Evolutionary conservation across 2,797 vertebrate species (phyloP), one percentile per base, ranked within the genome.

Genomic region (Ambastaia sidthimunki): DNA sequence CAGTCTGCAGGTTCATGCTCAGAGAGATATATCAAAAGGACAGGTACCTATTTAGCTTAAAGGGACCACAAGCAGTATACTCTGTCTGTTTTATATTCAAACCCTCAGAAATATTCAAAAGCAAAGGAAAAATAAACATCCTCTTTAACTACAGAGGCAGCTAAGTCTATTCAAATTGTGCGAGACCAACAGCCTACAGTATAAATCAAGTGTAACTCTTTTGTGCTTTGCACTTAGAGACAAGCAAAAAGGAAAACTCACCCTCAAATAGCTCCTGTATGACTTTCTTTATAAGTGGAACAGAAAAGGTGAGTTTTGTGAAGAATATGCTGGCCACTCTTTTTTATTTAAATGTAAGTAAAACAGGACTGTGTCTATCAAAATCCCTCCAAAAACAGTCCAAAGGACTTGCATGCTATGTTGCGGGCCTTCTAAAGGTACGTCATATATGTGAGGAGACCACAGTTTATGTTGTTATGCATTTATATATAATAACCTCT

Each of bases 41-140:
- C 79, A 68, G 83, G 75, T 80, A 82, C 80, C 85, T 86, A 87
- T 89, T 89, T 90, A 86, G 85, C 85, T 80, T 23, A n/a, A 52
- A 52, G 76, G 25, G 60, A 75, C 50, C 5, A 21, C 12, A 12
- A 41, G 28, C 16, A 41, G 13, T 18, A 16, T 59, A 62, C n/a
- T 21, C 41, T 47, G 41, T 50, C 54, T 12, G 15, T 28, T 63
- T 47, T 13, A 52, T 19, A 0, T 7, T 18, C 19, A 3, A 44
- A 28, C 7, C 4, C 2, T 34, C 41, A 66, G 19, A 25, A 3
- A 67, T 11, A n/a, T 6, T 5, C 16, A 23, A 50, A 44, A 37
- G 9, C n/a, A 18, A 70, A 48, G 2, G 23, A 18, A 62, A 31
- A 62, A n/a, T 9, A 31, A 31, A 34, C 3, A 2, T 18, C 15